Conservation (phyloP, 2,797 vertebrate genomes). For the Oreochromis grahami region DNA sequence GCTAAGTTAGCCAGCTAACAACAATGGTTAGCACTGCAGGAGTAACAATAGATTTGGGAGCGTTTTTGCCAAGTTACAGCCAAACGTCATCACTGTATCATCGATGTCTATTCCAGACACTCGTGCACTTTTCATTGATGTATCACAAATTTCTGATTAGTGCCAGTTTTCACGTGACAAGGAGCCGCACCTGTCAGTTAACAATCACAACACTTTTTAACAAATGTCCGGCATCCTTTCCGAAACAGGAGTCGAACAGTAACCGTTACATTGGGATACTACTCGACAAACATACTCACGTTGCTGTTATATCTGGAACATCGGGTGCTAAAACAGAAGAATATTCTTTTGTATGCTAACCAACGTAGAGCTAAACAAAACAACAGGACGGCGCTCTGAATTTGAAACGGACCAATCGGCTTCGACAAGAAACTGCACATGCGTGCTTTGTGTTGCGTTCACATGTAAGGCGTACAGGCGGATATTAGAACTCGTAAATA, state of each 20-base stretch:
- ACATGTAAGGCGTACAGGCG: fast-evolving
- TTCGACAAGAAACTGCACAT: neutral
- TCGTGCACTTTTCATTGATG: fast-evolving
- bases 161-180: neutral
- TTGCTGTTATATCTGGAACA: neutral
- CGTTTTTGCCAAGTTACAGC: neutral
- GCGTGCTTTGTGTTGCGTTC: neutral
- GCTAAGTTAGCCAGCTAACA: neutral
- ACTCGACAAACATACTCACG: neutral
- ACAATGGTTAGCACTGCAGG: neutral
- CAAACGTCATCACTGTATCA: neutral
- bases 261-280: fast-evolving
- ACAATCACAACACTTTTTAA: neutral
- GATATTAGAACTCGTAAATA: neutral
- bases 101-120: neutral
- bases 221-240: neutral
- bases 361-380: neutral
- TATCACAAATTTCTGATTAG: neutral
- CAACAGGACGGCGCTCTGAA: conserved; percentile 37
- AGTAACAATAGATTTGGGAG: neutral
- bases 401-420: conserved; percentile 64
- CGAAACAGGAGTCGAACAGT: fast-evolving
- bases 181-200: conserved; percentile 7
- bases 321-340: neutral
- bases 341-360: neutral